phyloP scores from a whole-genome alignment of 1,140 invertebrate species.

The Ditylenchus dipsaci region DNA sequence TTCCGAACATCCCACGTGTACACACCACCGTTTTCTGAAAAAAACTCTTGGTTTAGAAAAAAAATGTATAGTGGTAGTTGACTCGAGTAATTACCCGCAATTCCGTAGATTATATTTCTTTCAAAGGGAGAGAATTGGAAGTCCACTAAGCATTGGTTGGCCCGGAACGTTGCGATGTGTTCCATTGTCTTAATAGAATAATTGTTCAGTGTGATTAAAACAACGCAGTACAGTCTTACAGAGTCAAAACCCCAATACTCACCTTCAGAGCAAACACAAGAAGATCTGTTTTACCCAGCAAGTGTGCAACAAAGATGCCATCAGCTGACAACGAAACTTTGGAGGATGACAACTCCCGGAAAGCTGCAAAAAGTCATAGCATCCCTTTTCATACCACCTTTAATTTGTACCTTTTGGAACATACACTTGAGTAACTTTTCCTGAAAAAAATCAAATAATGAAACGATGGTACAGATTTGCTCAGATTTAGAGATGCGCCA shows the following conservation, averaged over 20 bases:
- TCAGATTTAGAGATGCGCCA: too few relatives aligned
- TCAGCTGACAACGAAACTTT: constrained; percentile 22
- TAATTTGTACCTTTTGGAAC: constrained; percentile 10
- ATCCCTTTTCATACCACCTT: neutral
- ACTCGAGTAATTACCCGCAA: constrained; percentile 25
- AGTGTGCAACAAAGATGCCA: constrained; percentile 33
- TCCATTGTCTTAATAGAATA: constrained; percentile 40
- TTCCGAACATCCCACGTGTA: constrained; percentile 37
- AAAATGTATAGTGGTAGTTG: neutral
- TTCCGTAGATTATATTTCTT: constrained; percentile 28
- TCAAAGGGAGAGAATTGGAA: constrained; percentile 38
- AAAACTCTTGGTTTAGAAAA: constrained; percentile 13
- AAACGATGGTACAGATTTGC: too few relatives aligned
- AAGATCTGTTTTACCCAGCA: constrained; percentile 24
- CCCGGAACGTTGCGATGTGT: constrained; percentile 43
- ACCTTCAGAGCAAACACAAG: constrained; percentile 38
- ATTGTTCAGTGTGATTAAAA: too few relatives aligned
- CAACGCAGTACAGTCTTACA: too few relatives aligned
- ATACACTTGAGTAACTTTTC: constrained; percentile 23
- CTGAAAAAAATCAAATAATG: constrained; percentile 23
- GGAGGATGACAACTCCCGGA: constrained; percentile 1
- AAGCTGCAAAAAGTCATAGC: neutral
- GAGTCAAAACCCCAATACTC: too few relatives aligned
- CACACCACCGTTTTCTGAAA: constrained; percentile 30
- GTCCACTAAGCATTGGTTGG: constrained; percentile 27